Percentiles rank a stretch among this genome's conserved stretches.
These are phyloP conservation scores for Enteromius fasciolatus DNA, from an alignment of 2,797 vertebrate genomes.

Conservation along the genomic window DNA sequence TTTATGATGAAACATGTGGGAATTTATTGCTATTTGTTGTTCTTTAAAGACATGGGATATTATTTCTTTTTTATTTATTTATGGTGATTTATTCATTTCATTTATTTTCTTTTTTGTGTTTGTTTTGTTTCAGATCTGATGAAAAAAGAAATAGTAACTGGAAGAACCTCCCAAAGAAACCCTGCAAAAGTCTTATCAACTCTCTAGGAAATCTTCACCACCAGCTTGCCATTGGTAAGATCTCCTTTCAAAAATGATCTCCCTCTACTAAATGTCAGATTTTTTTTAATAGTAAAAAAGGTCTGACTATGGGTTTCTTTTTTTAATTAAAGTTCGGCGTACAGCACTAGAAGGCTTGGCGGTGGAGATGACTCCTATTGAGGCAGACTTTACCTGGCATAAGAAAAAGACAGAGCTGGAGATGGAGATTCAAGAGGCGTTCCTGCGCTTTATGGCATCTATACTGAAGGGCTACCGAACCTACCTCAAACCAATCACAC, in stretches of 20 bases:
- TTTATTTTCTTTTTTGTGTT: too few species aligned
- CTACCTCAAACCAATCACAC: slow-evolving; percentile 94
- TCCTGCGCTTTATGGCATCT: slow-evolving; percentile 96
- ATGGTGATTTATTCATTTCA: too few species aligned
- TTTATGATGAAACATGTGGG: neutral
- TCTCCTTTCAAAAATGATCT: neutral
- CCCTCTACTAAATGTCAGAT: neutral
- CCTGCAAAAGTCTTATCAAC: slow-evolving; percentile 88
- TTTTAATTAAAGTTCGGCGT: slow-evolving; percentile 74
- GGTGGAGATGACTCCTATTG: slow-evolving; percentile 93
- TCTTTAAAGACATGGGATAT: neutral
- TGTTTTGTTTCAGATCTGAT: slow-evolving; percentile 82
- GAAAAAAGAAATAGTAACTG: slow-evolving; percentile 92
- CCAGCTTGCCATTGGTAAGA: slow-evolving; percentile 85
- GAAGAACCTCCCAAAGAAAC: slow-evolving; percentile 98
- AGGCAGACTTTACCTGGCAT: slow-evolving; percentile 96
- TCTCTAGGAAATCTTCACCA: slow-evolving; percentile 87
- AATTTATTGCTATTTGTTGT: neutral
- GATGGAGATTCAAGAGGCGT: slow-evolving; percentile 96
- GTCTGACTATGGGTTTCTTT: neutral
- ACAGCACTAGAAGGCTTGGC: slow-evolving; percentile 81
- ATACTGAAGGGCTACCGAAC: slow-evolving; percentile 94
- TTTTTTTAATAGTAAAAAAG: neutral
- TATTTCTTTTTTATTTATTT: slow-evolving; percentile 2
- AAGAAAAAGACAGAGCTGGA: slow-evolving; percentile 92